phyloP scores from a whole-genome alignment of 2,888 invertebrate genomes.

The Nemoura dubitans region DNA sequence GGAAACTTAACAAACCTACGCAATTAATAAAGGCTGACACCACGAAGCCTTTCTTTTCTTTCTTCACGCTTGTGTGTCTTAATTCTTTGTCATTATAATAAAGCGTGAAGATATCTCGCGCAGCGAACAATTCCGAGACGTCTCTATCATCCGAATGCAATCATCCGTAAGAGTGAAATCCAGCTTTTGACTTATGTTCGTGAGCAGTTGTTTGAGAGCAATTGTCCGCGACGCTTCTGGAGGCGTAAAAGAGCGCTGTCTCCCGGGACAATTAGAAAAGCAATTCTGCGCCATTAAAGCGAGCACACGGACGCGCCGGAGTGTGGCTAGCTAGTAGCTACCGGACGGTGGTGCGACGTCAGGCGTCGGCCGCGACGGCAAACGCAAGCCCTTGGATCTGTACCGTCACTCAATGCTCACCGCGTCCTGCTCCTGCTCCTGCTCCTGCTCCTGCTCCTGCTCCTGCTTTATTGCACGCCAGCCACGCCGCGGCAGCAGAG shows the following conservation, averaged over 20 bases:
- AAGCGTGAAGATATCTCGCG: background rate
- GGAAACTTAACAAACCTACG: background rate
- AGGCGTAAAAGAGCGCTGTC: slow-evolving; percentile 14
- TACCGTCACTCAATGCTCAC: background rate
- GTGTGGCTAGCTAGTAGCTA: slow-evolving; percentile 15
- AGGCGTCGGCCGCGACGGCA: too few species aligned
- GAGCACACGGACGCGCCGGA: background rate
- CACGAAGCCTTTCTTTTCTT: background rate
- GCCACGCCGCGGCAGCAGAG: background rate
- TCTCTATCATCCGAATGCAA: background rate
- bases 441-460: background rate
- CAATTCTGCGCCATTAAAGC: slow-evolving; percentile 33
- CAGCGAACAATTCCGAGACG: background rate
- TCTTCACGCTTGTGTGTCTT: background rate
- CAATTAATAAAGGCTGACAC: slow-evolving; percentile 33
- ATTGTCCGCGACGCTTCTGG: background rate
- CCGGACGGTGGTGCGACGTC: background rate
- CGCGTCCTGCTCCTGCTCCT: background rate
- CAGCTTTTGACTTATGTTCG: slow-evolving; percentile 9
- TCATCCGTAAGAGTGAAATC: background rate
- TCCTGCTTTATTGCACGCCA: slow-evolving; percentile 8
- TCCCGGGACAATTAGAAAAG: slow-evolving; percentile 38
- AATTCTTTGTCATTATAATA: background rate
- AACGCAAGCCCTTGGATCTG: background rate
- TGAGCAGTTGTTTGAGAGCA: background rate